A percentile compares a stretch with the other conserved stretches of the same genome.
phyloP scores from a whole-genome alignment of 2,888 invertebrate genomes.

The Lepidonotus clava region DNA sequence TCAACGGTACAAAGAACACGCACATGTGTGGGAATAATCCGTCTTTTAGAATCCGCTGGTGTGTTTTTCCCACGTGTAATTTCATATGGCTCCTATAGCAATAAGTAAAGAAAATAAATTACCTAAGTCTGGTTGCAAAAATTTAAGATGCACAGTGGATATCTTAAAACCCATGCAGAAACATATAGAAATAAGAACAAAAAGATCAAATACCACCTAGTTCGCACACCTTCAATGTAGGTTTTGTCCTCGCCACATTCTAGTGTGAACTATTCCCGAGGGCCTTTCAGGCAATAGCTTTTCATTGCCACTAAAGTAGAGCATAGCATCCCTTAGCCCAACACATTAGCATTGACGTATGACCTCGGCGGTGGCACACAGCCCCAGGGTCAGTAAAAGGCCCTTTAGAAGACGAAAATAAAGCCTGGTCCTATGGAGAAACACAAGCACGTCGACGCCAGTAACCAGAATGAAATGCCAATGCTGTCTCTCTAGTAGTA shows the following conservation, averaged over 20 bases:
- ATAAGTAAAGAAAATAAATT: too few relatives aligned
- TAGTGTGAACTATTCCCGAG: not conserved
- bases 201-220: too few relatives aligned
- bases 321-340: constrained; percentile 7
- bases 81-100: too few relatives aligned
- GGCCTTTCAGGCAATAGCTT: not conserved
- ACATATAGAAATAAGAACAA: too few relatives aligned
- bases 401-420: not conserved
- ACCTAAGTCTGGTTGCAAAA: too few relatives aligned
- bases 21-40: too few relatives aligned
- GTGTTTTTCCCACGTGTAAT: too few relatives aligned
- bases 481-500: not conserved
- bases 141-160: too few relatives aligned
- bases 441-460: not conserved
- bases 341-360: not conserved
- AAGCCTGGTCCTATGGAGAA: not conserved
- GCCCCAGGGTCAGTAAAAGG: not conserved
- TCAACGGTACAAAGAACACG: too few relatives aligned
- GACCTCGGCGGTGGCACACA: not conserved
- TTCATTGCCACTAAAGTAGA: not conserved
- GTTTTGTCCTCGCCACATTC: not conserved
- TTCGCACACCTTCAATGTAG: not conserved
- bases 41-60: too few relatives aligned
- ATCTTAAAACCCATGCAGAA: too few relatives aligned
- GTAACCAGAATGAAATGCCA: not conserved